phyloP scores from a whole-genome alignment of 2,113 vertebrate genomes.

The Arvicanthis niloticus region DNA sequence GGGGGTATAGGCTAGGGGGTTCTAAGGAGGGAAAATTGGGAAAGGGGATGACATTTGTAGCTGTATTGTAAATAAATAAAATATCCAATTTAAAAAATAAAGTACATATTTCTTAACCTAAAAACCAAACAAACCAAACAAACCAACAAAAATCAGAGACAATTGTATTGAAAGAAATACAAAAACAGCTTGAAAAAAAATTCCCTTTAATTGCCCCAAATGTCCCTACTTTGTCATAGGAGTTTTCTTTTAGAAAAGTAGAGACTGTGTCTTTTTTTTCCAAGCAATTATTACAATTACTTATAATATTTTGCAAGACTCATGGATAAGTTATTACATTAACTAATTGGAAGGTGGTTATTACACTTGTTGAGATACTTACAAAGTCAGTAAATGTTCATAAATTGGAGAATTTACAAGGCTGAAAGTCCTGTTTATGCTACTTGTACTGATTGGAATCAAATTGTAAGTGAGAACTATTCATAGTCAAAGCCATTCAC shows the following conservation, averaged over 20 bases:
- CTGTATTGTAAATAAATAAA: no score
- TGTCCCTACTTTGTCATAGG: neutral
- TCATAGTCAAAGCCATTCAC: conserved; percentile 65
- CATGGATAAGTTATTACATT: conserved; percentile 14
- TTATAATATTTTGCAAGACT: conserved; percentile 43
- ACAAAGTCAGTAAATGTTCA: conserved; percentile 9
- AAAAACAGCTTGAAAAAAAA: neutral
- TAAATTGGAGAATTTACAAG: conserved; percentile 68
- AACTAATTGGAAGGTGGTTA: conserved; percentile 42
- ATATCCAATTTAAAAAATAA: no score
- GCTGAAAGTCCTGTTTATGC: conserved; percentile 69
- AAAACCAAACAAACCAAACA: no score
- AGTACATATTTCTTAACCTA: no score
- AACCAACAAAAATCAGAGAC: neutral
- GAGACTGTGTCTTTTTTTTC: conserved; percentile 66
- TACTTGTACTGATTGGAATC: conserved; percentile 62
- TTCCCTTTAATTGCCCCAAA: neutral
- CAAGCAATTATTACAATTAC: conserved; percentile 49
- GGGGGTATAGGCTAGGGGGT: no score
- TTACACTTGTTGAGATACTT: conserved; percentile 57
- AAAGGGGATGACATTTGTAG: no score
- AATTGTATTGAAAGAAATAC: neutral
- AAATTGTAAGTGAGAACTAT: conserved; percentile 76
- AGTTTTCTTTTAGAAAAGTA: conserved; percentile 65
- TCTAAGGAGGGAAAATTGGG: no score